phyloP scores from a whole-genome alignment of 2,797 vertebrate genomes.

The Onychomys arenicola region DNA sequence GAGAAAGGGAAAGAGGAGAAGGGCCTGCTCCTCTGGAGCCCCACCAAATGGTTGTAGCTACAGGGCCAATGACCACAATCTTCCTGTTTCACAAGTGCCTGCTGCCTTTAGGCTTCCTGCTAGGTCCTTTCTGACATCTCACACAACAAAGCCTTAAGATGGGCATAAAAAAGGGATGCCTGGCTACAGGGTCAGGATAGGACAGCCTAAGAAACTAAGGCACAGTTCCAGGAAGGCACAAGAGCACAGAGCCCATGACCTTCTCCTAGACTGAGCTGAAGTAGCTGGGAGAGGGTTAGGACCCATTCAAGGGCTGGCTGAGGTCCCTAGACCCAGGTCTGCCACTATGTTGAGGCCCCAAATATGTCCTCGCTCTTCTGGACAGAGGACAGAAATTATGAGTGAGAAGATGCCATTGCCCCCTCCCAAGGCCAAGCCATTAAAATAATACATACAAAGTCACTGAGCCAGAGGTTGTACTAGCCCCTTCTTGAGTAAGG shows the following conservation, averaged over 20 bases:
- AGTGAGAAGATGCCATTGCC: neutral
- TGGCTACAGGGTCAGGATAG: neutral
- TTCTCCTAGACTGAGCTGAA: neutral
- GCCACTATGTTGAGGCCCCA: neutral
- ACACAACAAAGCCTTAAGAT: neutral
- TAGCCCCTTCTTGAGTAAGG: neutral
- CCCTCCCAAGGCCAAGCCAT: neutral
- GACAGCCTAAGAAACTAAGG: neutral
- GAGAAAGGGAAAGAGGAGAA: slow-evolving; percentile 64
- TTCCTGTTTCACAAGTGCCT: slow-evolving; percentile 61
- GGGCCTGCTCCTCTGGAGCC: neutral
- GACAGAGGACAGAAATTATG: neutral
- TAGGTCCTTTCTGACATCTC: neutral
- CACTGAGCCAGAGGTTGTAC: neutral
- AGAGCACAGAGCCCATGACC: neutral
- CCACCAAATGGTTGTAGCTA: neutral
- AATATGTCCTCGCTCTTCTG: neutral
- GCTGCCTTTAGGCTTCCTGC: neutral
- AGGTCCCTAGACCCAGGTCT: neutral
- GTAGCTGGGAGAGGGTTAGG: neutral
- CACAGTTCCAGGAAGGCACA: neutral
- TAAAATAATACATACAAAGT: neutral
- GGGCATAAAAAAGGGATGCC: neutral
- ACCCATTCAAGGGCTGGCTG: neutral
- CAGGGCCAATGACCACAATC: slow-evolving; percentile 17